Conservation (phyloP, 2,113 vertebrate species). For the Cynopterus brachyotis region DNA sequence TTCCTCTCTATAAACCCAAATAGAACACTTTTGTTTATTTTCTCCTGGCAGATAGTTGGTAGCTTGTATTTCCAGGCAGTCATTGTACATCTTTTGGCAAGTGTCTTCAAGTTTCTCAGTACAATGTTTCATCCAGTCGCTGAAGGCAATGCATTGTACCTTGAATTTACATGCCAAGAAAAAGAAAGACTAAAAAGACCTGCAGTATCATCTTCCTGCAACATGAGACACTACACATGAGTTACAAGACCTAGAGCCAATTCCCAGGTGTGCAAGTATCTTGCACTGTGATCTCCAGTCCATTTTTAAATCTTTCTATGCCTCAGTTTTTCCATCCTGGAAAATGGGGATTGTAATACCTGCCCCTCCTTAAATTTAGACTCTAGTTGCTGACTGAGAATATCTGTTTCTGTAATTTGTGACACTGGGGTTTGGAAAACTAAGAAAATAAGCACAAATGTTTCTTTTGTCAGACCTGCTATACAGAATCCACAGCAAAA, state of each 20-base stretch:
- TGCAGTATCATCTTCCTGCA: constrained; percentile 70
- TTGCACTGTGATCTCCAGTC: constrained; percentile 47
- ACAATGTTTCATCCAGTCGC: constrained; percentile 51
- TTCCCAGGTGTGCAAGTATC: constrained; percentile 41
- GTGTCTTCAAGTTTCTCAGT: constrained; percentile 57
- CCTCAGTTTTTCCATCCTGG: constrained; percentile 70
- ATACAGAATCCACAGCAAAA: not conserved
- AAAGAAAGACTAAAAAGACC: constrained; percentile 65
- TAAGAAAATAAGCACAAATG: constrained; percentile 41
- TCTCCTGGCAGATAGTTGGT: constrained; percentile 43
- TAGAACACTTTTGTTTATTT: constrained; percentile 45
- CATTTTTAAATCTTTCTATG: constrained; percentile 60
- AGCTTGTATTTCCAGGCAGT: constrained; percentile 33
- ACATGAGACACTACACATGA: constrained; percentile 35
- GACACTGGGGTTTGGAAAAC: not conserved
- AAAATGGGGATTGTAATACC: constrained; percentile 66
- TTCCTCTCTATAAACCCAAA: constrained; percentile 60
- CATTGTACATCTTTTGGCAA: constrained; percentile 55
- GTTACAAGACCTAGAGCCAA: constrained; percentile 61
- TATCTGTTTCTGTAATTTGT: constrained; percentile 45
- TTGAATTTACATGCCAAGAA: constrained; percentile 60
- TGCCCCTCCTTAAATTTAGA: constrained; percentile 54
- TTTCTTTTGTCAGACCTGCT: not conserved
- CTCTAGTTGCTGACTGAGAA: constrained; percentile 32
- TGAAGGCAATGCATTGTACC: constrained; percentile 46